Conservation (phyloP, 2,797 vertebrate genomes). For the Danio kyathit region DNA sequence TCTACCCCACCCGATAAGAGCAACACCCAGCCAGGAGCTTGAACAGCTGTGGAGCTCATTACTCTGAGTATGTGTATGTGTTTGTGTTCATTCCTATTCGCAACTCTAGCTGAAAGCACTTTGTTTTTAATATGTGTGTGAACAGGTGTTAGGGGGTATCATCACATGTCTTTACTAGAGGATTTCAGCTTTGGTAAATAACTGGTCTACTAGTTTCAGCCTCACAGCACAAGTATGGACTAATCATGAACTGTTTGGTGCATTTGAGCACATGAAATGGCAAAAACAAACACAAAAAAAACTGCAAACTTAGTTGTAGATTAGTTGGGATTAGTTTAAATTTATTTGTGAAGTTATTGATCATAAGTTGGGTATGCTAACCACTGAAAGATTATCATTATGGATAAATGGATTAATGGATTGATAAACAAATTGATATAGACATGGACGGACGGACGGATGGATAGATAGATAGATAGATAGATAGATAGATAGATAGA, state of each 20-base stretch:
- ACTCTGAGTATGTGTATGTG: conserved; percentile 1
- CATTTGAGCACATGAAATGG: background rate
- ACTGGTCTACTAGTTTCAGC: background rate
- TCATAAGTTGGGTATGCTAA: background rate
- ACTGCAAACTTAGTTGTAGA: too few species aligned
- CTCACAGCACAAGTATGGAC: background rate
- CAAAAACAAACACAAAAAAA: background rate
- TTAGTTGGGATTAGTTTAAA: background rate
- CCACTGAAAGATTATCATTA: too few species aligned
- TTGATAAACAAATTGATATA: background rate
- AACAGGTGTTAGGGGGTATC: conserved; percentile 9
- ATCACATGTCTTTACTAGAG: background rate
- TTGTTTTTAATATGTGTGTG: conserved; percentile 43
- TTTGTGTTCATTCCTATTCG: conserved; percentile 11
- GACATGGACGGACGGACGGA: background rate
- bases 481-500: background rate
- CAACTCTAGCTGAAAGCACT: conserved; percentile 17
- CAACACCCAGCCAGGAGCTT: conserved; percentile 11
- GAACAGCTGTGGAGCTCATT: conserved; percentile 42
- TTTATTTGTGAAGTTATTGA: background rate
- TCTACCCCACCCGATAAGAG: conserved; percentile 15
- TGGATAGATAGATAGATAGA: background rate
- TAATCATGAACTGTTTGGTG: background rate
- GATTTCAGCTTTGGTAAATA: background rate
- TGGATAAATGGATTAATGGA: background rate